These are phyloP conservation scores for Ptilodon capucinus DNA, from an alignment of 2,888 invertebrate genomes.

Conservation along the genomic window DNA sequence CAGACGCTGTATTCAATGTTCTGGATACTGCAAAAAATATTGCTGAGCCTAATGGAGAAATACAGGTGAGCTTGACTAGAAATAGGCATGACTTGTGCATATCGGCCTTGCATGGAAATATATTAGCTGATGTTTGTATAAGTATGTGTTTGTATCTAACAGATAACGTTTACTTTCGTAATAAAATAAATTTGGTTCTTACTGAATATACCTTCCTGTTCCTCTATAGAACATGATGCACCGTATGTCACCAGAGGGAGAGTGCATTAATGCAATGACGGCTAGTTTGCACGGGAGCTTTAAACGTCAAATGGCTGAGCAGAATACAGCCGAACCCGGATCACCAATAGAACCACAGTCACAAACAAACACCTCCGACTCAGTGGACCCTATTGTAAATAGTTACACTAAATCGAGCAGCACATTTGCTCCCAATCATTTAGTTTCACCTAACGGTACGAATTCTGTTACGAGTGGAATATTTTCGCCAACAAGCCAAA, in stretches of 20 bases:
- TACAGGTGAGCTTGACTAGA: slow-evolving; percentile 63
- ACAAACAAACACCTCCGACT: slow-evolving; percentile 69
- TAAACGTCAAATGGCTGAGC: slow-evolving; percentile 81
- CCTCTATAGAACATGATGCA: slow-evolving; percentile 85
- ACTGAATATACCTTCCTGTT: slow-evolving; percentile 63
- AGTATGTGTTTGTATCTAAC: slow-evolving; percentile 46
- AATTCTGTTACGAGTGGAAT: slow-evolving; percentile 80
- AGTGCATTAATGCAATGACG: slow-evolving; percentile 83
- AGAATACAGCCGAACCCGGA: slow-evolving; percentile 61
- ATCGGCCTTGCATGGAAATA: slow-evolving; percentile 37
- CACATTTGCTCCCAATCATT: slow-evolving; percentile 67
- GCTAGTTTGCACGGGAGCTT: slow-evolving; percentile 86
- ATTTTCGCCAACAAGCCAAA: slow-evolving; percentile 80
- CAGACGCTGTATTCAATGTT: slow-evolving; percentile 62
- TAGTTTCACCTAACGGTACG: slow-evolving; percentile 77
- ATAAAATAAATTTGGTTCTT: slow-evolving; percentile 33
- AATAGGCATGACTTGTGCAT: slow-evolving; percentile 48
- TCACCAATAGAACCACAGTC: slow-evolving; percentile 71
- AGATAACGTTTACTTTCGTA: slow-evolving; percentile 25
- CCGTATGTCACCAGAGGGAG: slow-evolving; percentile 87
- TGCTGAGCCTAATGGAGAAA: slow-evolving; percentile 63
- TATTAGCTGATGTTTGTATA: slow-evolving; percentile 20
- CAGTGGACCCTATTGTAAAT: slow-evolving; percentile 65
- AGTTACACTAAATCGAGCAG: slow-evolving; percentile 69
- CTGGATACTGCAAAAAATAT: slow-evolving; percentile 60